Percentiles rank a stretch among this genome's conserved stretches.
Evolutionary conservation across 2,113 vertebrate species (phyloP).

Genomic region (Irena cyanogastra): DNA sequence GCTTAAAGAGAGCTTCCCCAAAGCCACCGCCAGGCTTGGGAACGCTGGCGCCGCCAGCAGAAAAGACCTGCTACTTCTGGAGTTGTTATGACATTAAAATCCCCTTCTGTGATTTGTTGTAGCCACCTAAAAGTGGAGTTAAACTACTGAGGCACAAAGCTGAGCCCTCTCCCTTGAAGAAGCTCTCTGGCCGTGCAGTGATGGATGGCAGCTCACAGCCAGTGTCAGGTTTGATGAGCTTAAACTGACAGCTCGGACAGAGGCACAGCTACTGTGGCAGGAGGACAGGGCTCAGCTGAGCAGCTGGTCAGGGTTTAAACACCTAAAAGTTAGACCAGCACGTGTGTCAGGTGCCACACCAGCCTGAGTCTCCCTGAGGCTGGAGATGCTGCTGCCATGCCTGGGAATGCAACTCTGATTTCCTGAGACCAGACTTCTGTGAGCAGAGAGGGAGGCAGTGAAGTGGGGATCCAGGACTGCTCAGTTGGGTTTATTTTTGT

Average conservation of each 20-base stretch:
- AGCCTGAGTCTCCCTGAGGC: not conserved
- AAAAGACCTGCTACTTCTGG: not conserved
- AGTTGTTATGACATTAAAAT: not conserved
- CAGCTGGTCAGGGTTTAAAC: not conserved
- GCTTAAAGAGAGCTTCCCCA: not conserved
- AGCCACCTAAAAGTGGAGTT: not conserved
- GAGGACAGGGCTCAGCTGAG: not conserved
- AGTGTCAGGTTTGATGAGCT: accelerated
- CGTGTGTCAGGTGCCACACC: not conserved
- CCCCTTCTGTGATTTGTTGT: not conserved
- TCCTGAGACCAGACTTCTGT: not conserved
- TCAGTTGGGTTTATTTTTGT: not conserved
- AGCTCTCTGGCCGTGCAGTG: accelerated
- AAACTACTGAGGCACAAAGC: not conserved
- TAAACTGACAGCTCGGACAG: accelerated
- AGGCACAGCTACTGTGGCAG: not conserved
- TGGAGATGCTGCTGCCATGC: accelerated
- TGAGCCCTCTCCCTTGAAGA: not conserved
- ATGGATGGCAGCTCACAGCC: not conserved
- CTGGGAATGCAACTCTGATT: not conserved
- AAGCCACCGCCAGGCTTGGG: not conserved
- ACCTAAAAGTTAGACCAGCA: not conserved
- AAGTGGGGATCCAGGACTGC: not conserved
- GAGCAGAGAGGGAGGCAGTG: not conserved
- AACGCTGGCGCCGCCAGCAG: accelerated